Conservation (phyloP, 1,140 invertebrate genomes). For the Atta cephalotes region DNA sequence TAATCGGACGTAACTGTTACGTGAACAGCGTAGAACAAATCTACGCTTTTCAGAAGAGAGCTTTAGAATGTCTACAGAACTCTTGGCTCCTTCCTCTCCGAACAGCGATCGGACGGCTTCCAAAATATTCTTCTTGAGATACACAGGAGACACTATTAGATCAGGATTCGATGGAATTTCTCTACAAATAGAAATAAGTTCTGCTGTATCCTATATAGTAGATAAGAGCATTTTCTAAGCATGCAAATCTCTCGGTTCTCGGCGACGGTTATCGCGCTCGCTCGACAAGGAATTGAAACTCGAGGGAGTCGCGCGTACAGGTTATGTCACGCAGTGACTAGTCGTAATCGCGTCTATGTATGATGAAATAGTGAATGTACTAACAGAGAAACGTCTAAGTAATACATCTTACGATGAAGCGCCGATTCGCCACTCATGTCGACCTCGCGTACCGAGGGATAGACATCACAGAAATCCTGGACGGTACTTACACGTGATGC, state of each 20-base stretch:
- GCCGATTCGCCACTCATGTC: conserved; percentile 68
- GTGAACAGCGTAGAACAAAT: conserved; percentile 87
- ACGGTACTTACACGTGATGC: conserved; percentile 46
- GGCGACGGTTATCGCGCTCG: neutral
- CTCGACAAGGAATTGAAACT: conserved; percentile 49
- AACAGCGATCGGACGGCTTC: conserved; percentile 87
- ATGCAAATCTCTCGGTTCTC: neutral
- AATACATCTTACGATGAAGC: conserved; percentile 80
- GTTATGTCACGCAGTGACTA: conserved; percentile 31
- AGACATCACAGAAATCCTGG: conserved; percentile 31
- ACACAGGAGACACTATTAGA: conserved; percentile 83
- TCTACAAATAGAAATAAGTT: conserved; percentile 82
- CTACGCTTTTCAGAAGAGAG: conserved; percentile 84
- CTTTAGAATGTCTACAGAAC: conserved; percentile 87
- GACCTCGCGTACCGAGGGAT: neutral
- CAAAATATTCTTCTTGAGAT: conserved; percentile 88
- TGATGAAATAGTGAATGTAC: conserved; percentile 75
- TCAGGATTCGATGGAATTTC: conserved; percentile 83
- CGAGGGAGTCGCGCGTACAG: conserved; percentile 18
- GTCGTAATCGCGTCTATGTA: neutral
- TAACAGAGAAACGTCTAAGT: conserved; percentile 85
- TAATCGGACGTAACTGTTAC: conserved; percentile 87
- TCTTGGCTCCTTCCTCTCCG: conserved; percentile 87
- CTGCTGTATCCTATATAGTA: neutral
- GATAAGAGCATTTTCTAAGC: neutral